Evolutionary conservation across 1,140 invertebrate species (phyloP).

Genomic region (Pteromalus puparum): DNA sequence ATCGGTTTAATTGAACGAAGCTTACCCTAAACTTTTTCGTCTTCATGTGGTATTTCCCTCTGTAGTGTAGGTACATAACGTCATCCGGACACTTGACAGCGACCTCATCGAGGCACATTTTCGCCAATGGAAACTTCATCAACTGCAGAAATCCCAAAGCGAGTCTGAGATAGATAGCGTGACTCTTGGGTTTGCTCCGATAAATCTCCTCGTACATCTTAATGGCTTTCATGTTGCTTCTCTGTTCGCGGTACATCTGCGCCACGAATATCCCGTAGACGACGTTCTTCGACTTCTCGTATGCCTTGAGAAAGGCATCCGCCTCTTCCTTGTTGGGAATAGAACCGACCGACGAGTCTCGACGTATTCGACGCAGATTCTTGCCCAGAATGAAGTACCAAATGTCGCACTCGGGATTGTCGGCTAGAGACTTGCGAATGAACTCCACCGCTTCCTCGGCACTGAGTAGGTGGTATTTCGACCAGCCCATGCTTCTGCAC

Average conservation of each 20-base stretch:
- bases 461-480: conserved; percentile 3
- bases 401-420: conserved; percentile 10
- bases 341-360: background rate
- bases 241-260: conserved; percentile 26
- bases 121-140: background rate
- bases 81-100: background rate
- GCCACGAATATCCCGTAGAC: conserved; percentile 8
- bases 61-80: conserved; percentile 21
- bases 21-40: conserved; percentile 11
- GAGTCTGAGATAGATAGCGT: background rate
- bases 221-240: background rate
- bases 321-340: background rate
- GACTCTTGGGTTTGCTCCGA: background rate
- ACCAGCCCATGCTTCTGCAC: conserved; percentile 29
- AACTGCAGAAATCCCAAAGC: conserved; percentile 16
- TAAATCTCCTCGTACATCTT: conserved; percentile 18
- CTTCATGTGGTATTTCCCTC: conserved; percentile 18
- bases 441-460: background rate
- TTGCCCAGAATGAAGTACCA: conserved; percentile 25
- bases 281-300: conserved; percentile 1
- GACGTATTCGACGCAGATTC: conserved; percentile 24
- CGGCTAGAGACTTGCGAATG: background rate
- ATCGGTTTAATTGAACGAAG: background rate
- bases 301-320: background rate
- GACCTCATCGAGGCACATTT: conserved; percentile 9